Conservation (phyloP, 2,888 invertebrate species). For the Dryomyza anilis region DNA sequence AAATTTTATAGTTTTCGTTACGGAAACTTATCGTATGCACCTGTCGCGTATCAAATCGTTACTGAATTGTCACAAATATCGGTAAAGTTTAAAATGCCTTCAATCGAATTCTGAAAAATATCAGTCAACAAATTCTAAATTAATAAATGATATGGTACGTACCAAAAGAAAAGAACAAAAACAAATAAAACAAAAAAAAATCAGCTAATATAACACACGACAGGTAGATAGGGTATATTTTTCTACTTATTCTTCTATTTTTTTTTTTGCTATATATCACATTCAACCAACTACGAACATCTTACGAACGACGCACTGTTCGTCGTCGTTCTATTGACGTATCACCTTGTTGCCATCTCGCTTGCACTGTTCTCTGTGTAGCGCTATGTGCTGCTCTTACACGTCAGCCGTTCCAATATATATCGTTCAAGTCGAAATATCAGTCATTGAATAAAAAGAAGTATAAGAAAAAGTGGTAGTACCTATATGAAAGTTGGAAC, state of each 20-base stretch:
- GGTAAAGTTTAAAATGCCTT: conserved; percentile 56
- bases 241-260: background rate
- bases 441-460: background rate
- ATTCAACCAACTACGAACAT: background rate
- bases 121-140: conserved; percentile 39
- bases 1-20: background rate
- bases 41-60: conserved; percentile 57
- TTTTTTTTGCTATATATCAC: background rate
- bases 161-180: conserved; percentile 4
- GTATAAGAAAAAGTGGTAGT: conserved; percentile 9
- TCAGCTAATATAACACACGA: too few species aligned
- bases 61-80: conserved; percentile 55
- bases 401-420: too few species aligned
- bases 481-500: background rate
- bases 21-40: conserved; percentile 45
- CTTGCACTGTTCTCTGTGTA: background rate
- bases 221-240: conserved; percentile 13
- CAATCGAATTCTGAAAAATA: conserved; percentile 36
- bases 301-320: conserved; percentile 29
- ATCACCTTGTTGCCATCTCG: background rate
- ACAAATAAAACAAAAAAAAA: too few species aligned
- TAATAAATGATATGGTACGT: conserved; percentile 6
- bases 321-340: conserved; percentile 19
- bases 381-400: background rate
- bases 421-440: background rate